These are phyloP conservation scores for Melieria omissa DNA, from an alignment of 2,888 invertebrate species.

Conservation along the genomic window DNA sequence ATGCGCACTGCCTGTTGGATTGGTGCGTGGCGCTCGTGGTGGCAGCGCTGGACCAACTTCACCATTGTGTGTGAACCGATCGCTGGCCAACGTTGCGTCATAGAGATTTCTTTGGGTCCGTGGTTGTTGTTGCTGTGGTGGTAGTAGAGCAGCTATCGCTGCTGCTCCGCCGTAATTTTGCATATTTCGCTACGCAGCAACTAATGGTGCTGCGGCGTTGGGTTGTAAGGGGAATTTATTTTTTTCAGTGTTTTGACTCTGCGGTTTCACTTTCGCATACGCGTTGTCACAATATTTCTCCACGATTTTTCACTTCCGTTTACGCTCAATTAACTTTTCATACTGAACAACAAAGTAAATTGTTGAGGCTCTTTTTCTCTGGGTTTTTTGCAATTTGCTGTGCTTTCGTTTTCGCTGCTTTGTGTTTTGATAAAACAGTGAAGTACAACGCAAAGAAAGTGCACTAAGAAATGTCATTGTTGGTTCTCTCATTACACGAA, in stretches of 20 bases:
- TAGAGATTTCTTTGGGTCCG: constrained; percentile 17
- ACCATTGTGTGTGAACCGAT: constrained; percentile 7
- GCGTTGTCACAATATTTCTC: too few species aligned
- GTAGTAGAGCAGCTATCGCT: constrained; percentile 39
- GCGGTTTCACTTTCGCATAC: neutral
- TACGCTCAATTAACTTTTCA: constrained; percentile 20
- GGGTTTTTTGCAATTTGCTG: neutral
- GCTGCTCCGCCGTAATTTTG: constrained; percentile 41
- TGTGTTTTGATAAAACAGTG: constrained; percentile 23
- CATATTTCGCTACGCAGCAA: constrained; percentile 41
- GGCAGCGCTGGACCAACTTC: neutral
- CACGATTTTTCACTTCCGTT: constrained; percentile 22
- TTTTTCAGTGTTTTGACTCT: constrained; percentile 11
- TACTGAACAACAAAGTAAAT: constrained; percentile 20
- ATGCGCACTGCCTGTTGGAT: neutral
- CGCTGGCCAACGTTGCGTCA: constrained; percentile 31
- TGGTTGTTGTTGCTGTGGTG: constrained; percentile 27
- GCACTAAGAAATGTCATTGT: too few species aligned
- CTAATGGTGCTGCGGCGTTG: constrained; percentile 8
- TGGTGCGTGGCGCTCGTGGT: neutral
- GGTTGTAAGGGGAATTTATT: constrained; percentile 23
- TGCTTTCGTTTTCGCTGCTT: constrained; percentile 15
- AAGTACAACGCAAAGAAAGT: neutral
- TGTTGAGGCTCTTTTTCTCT: constrained; percentile 2
- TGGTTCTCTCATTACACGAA: too few species aligned